Evolutionary conservation across 2,113 vertebrate genomes (phyloP), one percentile per base, ranked within the genome.

Genomic region (Pygoscelis adeliae): DNA sequence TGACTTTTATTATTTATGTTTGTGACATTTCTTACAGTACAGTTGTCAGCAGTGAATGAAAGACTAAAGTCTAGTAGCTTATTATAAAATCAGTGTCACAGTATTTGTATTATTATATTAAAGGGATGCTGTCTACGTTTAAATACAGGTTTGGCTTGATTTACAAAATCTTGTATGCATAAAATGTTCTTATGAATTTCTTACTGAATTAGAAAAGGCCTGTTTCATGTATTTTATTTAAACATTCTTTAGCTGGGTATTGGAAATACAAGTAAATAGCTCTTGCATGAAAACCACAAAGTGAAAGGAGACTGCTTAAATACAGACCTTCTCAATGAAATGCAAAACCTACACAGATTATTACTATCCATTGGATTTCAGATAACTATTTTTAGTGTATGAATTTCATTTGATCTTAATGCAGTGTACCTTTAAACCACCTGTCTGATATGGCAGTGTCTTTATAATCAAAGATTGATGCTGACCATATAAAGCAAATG

Each of bases 1-100:
- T 83, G 95, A 97, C 97, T 97, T 97, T 91, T 97, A 91, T 98
- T 97, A 91, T 97, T 96, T 97, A 52, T 96, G 95, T 94, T 94
- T 96, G 85, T 98, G 90, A 83, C 96, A 96, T 97, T 97, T 96
- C 78, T 94, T 91, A 67, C 65, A 65, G 96, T 90, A 52, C 69
- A 85, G 91, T 84, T 96, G 87, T 97, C 93, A 94, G 93, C 83
- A 89, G 62, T 69, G 85, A 92, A 77, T 66, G 95, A 78, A 79
- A 90, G 91, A 23, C 94, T 92, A 3, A 89, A 92, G 95, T 89
- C 85, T 83, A 19, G 83, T 52, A 76, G 95, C 70, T 92, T 56
- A 79, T 95, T 96, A 87, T 95, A 92, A 92, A 95, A 95, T 95
- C 92, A 83, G 92, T 87, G 88, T 83, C 93, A 89, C 56, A 5